Evolutionary conservation across 1,140 invertebrate genomes (phyloP), one percentile per base, ranked within the genome.

Genomic region (Sinella curviseta): DNA sequence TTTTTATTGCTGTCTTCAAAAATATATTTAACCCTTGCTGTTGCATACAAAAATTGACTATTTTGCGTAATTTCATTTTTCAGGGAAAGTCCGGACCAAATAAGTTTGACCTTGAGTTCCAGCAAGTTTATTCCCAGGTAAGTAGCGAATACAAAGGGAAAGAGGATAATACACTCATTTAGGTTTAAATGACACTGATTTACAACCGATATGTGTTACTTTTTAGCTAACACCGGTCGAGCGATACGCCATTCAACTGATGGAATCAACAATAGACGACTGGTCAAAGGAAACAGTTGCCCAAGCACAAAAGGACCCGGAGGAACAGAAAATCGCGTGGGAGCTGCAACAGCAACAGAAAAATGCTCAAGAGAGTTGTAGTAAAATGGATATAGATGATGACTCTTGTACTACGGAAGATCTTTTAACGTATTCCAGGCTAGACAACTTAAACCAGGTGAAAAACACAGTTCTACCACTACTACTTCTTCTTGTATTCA

Each of bases 271-370:
- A 17, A 95, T 96, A 86, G 94, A 94, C 24, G 93, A 92, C 2
- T 94, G 93, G 87, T 92, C 92, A 33, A 92, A 92, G 1, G 95
- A 97, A 83, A 94, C 95, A 82, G 85, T 96, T 17, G 92, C 94
- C 30, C 92, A 93, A 16, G 96, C 95, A 14, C 94, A 96, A 86
- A 93, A 94, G 24, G 94, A 98, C 87, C 92, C 97, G 79, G 95
- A 96, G 85, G 91, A 94, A 81, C 92, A 95, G 87, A 97, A 97
- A 87, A 92, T 93, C 82, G 95, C 98, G 85, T 99, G 97, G 97
- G 96, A 98, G 86, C 87, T 94, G 77, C 93, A 94, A 85, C 91
- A 95, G 0, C 87, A 95, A n/a, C 39, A 60, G 57, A 26, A 60
- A n/a, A n/a, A n/a, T 79, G 91, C 93, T 75, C 48, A 39, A 54